Conservation (phyloP, 2,113 vertebrate genomes). For the Eonycteris spelaea region DNA sequence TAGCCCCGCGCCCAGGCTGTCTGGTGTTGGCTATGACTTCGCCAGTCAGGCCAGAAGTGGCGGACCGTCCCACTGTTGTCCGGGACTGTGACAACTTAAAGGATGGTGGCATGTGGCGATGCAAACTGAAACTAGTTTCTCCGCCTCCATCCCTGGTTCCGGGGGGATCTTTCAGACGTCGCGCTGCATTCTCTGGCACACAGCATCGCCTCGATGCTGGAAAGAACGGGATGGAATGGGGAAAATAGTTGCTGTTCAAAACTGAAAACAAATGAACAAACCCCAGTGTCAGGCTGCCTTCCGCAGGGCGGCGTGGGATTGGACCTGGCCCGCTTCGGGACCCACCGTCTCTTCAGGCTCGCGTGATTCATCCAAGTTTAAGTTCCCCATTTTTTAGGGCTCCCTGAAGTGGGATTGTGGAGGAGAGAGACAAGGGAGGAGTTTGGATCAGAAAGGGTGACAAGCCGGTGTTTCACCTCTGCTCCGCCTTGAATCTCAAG, state of each 20-base stretch:
- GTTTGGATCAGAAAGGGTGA: not conserved
- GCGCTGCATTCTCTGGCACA: not conserved
- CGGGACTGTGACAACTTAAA: not conserved
- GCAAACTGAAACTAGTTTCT: not conserved
- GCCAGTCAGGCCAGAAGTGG: not conserved
- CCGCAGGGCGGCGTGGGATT: not conserved
- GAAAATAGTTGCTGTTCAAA: not conserved
- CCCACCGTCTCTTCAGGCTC: not conserved
- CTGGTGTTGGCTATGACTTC: not conserved
- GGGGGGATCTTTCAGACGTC: not conserved
- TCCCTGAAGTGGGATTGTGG: not conserved
- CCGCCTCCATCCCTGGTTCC: not conserved
- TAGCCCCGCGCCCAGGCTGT: not conserved
- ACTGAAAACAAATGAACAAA: not conserved
- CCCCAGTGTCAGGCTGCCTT: not conserved
- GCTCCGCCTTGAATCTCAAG: not conserved
- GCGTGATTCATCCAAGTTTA: not conserved
- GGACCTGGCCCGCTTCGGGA: not conserved
- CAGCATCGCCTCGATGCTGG: not conserved
- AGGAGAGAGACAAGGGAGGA: not conserved
- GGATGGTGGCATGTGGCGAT: not conserved
- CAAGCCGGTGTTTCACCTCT: not conserved
- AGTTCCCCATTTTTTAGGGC: not conserved
- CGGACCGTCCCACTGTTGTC: not conserved
- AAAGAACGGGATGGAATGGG: not conserved